Conservation (phyloP, 2,797 vertebrate species). For the Acrocephalus scirpaceus region DNA sequence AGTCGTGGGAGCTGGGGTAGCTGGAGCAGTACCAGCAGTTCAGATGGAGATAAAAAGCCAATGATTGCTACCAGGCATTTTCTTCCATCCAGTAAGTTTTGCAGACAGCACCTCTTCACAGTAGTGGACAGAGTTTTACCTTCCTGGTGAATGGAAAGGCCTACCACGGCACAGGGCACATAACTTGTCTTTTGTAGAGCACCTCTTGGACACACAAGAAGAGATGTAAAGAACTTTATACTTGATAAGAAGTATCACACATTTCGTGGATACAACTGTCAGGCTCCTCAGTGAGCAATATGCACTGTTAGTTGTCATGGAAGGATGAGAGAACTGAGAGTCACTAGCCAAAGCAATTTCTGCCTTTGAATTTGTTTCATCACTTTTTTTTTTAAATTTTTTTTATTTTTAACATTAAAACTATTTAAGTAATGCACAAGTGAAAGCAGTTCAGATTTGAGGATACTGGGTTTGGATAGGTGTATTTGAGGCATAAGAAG, state of each 20-base stretch:
- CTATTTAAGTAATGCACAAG: not conserved
- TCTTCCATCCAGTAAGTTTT: conserved; percentile 75
- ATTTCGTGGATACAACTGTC: not conserved
- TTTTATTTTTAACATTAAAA: not conserved
- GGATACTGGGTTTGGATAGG: not conserved
- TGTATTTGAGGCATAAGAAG: not conserved
- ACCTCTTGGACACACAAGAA: not conserved
- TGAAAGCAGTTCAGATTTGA: not conserved
- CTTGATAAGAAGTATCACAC: not conserved
- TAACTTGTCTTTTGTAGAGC: not conserved
- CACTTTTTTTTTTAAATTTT: too few relatives aligned
- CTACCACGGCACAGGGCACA: fast-evolving
- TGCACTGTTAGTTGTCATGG: not conserved
- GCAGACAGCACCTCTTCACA: not conserved
- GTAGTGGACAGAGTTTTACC: not conserved
- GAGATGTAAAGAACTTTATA: not conserved
- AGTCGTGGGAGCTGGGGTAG: conserved; percentile 97
- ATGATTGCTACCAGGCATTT: conserved; percentile 74
- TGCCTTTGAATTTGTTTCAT: not conserved
- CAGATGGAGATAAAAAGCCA: conserved; percentile 91
- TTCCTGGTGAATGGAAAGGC: not conserved
- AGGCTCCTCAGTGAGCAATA: not conserved
- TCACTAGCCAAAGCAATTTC: not conserved
- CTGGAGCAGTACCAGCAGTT: conserved; percentile 96
- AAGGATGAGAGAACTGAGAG: not conserved